Conservation (phyloP, 2,113 vertebrate genomes). For the Bufo bufo region DNA sequence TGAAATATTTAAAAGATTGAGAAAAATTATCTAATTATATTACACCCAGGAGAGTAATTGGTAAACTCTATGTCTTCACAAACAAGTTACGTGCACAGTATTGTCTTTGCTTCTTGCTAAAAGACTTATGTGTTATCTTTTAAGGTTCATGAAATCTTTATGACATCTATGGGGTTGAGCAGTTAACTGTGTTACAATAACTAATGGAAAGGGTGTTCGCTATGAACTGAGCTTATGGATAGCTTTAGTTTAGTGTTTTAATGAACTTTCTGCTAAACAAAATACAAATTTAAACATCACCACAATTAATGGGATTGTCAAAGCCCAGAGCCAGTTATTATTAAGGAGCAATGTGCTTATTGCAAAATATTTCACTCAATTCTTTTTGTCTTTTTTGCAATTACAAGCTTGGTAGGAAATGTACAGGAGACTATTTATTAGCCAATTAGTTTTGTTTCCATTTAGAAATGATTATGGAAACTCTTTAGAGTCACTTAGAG, state of each 20-base stretch:
- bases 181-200: slow-evolving; percentile 33
- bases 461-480: slow-evolving; percentile 11
- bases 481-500: neutral
- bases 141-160: slow-evolving; percentile 39
- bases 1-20: neutral
- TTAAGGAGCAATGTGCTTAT: neutral
- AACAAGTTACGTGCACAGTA: neutral
- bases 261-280: slow-evolving; percentile 31
- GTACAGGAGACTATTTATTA: slow-evolving; percentile 18
- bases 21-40: slow-evolving; percentile 23
- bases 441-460: neutral
- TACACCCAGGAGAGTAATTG: slow-evolving; percentile 7
- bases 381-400: neutral
- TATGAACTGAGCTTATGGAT: slow-evolving; percentile 24
- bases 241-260: slow-evolving; percentile 40
- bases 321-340: neutral
- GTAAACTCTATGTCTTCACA: neutral
- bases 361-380: slow-evolving; percentile 13
- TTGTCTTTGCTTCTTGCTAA: slow-evolving; percentile 24
- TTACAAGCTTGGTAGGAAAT: neutral
- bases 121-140: slow-evolving; percentile 29
- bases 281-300: neutral
- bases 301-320: slow-evolving; percentile 26
- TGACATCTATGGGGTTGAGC: slow-evolving; percentile 30
- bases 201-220: slow-evolving; percentile 1